Evolutionary conservation across 2,888 invertebrate genomes (phyloP).

Genomic region (Hirtodrosophila alboralis): DNA sequence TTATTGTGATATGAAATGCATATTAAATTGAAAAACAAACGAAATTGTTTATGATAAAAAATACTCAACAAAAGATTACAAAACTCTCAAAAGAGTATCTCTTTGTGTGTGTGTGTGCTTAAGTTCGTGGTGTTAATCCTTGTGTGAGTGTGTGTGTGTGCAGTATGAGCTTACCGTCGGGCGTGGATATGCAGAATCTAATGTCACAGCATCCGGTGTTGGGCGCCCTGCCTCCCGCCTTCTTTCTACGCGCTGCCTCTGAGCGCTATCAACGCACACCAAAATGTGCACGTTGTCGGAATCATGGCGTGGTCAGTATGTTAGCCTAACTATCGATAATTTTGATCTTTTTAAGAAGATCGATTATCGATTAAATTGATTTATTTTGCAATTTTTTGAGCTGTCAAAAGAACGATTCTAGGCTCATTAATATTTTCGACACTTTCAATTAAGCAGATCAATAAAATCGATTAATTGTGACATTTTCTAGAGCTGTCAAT

Average conservation of each 20-base stretch:
- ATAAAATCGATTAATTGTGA: too few species aligned
- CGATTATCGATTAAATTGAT: too few species aligned
- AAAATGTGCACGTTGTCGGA: slow-evolving; percentile 98
- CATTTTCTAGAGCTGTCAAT: too few species aligned
- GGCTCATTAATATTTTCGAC: too few species aligned
- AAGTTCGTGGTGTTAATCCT: too few species aligned
- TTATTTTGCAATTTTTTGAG: too few species aligned
- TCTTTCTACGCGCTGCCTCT: slow-evolving; percentile 93
- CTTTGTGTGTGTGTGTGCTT: slow-evolving; percentile 10
- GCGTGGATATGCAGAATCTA: slow-evolving; percentile 93
- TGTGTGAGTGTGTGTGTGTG: slow-evolving; percentile 1
- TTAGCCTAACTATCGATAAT: not conserved
- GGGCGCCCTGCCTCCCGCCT: slow-evolving; percentile 92
- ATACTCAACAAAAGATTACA: slow-evolving; percentile 8
- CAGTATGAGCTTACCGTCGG: slow-evolving; percentile 92
- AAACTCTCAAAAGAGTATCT: slow-evolving; percentile 19
- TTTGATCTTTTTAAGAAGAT: too few species aligned
- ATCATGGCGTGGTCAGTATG: slow-evolving; percentile 97
- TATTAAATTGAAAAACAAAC: slow-evolving; percentile 17
- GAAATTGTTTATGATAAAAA: slow-evolving; percentile 29
- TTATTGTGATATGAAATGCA: slow-evolving; percentile 19
- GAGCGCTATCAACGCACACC: slow-evolving; percentile 98
- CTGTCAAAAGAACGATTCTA: too few species aligned
- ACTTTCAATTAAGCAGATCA: too few species aligned
- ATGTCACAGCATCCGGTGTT: slow-evolving; percentile 94